Percentiles rank a stretch among this genome's conserved stretches.
Conservation (phyloP, 2,888 invertebrate genomes). For the Clusia tigrina region DNA sequence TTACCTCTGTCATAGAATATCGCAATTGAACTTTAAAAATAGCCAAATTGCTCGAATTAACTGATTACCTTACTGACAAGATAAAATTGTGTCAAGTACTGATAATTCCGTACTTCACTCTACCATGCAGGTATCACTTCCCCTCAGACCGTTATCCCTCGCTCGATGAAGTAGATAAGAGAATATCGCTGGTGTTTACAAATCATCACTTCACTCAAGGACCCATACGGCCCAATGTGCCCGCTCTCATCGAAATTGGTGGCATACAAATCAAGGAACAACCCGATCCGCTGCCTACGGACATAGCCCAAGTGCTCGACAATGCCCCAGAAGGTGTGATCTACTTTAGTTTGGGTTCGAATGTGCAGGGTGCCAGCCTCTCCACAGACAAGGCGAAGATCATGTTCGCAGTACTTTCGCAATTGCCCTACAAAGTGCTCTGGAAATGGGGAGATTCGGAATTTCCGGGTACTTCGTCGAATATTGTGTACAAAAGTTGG, state of each 20-base stretch:
- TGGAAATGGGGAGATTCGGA: constrained; percentile 73
- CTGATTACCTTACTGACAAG: too few relatives aligned
- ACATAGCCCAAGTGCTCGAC: constrained; percentile 45
- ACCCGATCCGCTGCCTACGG: constrained; percentile 47
- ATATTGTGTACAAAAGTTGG: constrained; percentile 62
- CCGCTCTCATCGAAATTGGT: constrained; percentile 51
- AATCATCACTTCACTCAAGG: constrained; percentile 52
- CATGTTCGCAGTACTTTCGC: constrained; percentile 68
- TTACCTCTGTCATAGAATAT: too few relatives aligned
- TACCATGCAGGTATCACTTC: constrained; percentile 37
- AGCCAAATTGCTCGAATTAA: too few relatives aligned
- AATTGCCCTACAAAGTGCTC: constrained; percentile 69
- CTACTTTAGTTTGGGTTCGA: constrained; percentile 62
- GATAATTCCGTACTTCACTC: too few relatives aligned
- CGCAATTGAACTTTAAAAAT: too few relatives aligned
- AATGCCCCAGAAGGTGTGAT: constrained; percentile 58
- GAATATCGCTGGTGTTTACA: constrained; percentile 47
- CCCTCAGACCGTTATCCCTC: constrained; percentile 50
- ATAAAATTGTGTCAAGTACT: too few relatives aligned
- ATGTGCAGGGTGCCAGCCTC: constrained; percentile 43
- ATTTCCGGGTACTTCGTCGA: constrained; percentile 51
- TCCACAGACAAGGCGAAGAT: constrained; percentile 64
- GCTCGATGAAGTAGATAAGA: constrained; percentile 45
- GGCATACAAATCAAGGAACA: constrained; percentile 54
- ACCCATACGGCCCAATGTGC: constrained; percentile 50